These are phyloP conservation scores for Chionis minor DNA, from an alignment of 2,113 vertebrate genomes.

Conservation along the genomic window DNA sequence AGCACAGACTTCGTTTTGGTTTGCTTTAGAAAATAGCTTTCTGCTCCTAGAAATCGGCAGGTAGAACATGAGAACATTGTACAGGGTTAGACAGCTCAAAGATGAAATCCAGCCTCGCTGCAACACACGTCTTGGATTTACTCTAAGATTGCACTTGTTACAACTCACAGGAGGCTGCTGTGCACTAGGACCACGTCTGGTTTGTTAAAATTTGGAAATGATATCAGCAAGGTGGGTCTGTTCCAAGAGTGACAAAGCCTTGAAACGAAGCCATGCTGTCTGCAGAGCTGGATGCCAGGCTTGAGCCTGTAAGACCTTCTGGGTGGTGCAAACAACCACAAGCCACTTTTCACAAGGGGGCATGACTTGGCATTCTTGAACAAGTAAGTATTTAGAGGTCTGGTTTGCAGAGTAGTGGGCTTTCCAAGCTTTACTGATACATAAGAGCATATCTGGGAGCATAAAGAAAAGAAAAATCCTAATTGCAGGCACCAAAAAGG, in stretches of 20 bases:
- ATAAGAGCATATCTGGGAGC: not conserved
- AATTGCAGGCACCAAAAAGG: not conserved
- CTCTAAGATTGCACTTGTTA: not conserved
- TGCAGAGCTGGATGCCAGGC: not conserved
- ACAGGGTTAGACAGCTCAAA: not conserved
- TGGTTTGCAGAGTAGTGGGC: not conserved
- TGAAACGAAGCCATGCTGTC: not conserved
- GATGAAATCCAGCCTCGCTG: not conserved
- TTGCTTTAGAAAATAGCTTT: not conserved
- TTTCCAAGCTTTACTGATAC: not conserved
- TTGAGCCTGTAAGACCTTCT: not conserved
- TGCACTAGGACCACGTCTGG: rapidly evolving
- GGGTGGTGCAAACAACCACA: not conserved
- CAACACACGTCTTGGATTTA: not conserved
- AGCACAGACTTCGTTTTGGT: not conserved
- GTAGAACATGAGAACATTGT: not conserved
- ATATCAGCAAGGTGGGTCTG: not conserved
- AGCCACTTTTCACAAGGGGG: not conserved
- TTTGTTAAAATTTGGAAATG: not conserved
- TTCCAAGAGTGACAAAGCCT: not conserved
- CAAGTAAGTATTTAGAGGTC: not conserved
- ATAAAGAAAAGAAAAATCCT: not conserved
- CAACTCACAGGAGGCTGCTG: not conserved
- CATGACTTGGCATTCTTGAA: not conserved
- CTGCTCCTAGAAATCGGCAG: not conserved